Conservation (phyloP, 1,140 invertebrate species). For the Procambarus virginalis region DNA sequence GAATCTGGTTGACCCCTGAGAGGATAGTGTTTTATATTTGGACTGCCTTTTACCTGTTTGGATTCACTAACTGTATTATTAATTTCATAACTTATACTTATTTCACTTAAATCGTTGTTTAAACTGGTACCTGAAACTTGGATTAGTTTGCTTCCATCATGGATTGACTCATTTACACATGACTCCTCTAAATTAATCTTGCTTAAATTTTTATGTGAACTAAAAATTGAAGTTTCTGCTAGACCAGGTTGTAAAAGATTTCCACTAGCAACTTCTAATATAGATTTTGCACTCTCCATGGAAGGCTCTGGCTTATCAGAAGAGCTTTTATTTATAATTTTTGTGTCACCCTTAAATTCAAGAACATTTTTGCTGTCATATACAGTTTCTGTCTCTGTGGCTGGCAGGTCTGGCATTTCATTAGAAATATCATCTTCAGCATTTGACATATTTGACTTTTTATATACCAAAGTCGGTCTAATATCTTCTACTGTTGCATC, state of each 20-base stretch:
- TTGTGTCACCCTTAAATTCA: not conserved
- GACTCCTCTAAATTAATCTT: not conserved
- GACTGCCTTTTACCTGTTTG: not conserved
- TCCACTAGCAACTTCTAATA: not conserved
- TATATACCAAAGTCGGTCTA: not conserved
- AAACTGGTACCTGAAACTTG: not conserved
- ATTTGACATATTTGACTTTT: not conserved
- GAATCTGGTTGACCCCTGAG: conserved; percentile 6
- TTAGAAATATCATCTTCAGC: conserved; percentile 1
- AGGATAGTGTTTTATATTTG: not conserved
- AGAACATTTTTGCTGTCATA: not conserved
- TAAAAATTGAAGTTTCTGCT: not conserved
- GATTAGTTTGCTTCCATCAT: not conserved
- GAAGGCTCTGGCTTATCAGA: not conserved
- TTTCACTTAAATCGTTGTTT: not conserved
- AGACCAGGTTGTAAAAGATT: not conserved
- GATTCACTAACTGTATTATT: not conserved
- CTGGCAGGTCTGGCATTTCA: not conserved
- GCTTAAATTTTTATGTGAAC: not conserved
- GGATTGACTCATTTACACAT: not conserved
- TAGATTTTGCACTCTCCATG: not conserved
- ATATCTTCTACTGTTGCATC: not conserved
- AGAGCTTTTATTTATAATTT: not conserved
- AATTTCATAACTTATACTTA: not conserved
- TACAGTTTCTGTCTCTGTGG: not conserved